A percentile compares a stretch with the other conserved stretches of the same genome.
Evolutionary conservation across 2,797 vertebrate species (phyloP).

Genomic region (Tiaroga cobitis): DNA sequence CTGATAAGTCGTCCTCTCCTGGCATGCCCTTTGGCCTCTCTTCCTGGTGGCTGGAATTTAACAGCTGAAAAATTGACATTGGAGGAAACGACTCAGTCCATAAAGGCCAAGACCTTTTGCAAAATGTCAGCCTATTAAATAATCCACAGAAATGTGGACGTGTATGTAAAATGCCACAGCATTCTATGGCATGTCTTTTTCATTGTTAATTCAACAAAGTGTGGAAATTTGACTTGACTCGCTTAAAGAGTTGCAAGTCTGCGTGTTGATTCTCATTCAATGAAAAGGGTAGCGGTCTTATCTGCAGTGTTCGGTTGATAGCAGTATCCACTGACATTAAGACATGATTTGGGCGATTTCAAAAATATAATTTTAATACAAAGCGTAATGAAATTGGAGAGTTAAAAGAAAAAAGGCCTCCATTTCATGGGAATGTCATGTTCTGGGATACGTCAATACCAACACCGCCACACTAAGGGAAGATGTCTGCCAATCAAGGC

Average conservation of each 20-base stretch:
- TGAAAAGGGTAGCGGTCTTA: constrained; percentile 4
- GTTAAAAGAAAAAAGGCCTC: background rate
- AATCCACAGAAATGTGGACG: constrained; percentile 73
- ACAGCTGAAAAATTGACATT: constrained; percentile 71
- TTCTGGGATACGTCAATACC: too few relatives aligned
- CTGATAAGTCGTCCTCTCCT: constrained; percentile 52
- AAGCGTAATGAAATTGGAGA: background rate
- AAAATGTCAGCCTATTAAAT: constrained; percentile 80
- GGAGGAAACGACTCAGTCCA: constrained; percentile 70
- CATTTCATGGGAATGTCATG: background rate
- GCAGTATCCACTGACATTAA: background rate
- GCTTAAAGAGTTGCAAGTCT: constrained; percentile 22
- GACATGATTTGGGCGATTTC: background rate
- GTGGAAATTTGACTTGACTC: constrained; percentile 30
- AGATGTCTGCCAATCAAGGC: too few relatives aligned
- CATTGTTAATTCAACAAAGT: constrained; percentile 61
- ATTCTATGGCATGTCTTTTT: constrained; percentile 62
- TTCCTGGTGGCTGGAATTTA: constrained; percentile 71
- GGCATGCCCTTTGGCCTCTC: constrained; percentile 19
- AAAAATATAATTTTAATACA: constrained; percentile 12
- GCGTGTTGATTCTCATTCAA: background rate
- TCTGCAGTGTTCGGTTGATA: background rate
- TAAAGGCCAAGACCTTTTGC: constrained; percentile 80
- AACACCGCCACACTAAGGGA: too few relatives aligned
- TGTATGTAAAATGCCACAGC: constrained; percentile 75